A percentile compares a stretch with the other conserved stretches of the same genome.
These are phyloP conservation scores for Drosophila dunni DNA, from an alignment of 1,140 invertebrate genomes.

Conservation along the genomic window DNA sequence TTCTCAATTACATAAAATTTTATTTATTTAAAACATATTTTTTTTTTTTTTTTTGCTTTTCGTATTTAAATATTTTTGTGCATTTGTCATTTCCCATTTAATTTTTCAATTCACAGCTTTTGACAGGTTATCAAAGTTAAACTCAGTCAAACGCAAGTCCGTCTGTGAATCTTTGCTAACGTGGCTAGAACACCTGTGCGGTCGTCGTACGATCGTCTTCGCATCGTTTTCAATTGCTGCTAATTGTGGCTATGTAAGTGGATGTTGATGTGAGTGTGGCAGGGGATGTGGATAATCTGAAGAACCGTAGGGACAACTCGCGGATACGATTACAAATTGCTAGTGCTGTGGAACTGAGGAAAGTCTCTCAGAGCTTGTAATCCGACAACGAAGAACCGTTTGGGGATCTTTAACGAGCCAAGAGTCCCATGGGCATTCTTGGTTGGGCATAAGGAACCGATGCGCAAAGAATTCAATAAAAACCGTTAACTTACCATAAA, in stretches of 20 bases:
- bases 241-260: slow-evolving; percentile 21
- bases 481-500: slow-evolving; percentile 68
- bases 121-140: neutral
- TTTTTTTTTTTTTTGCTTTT: too few relatives aligned
- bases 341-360: neutral
- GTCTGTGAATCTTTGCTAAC: neutral
- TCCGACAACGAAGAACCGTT: neutral
- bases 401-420: slow-evolving; percentile 29
- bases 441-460: slow-evolving; percentile 22
- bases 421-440: slow-evolving; percentile 39
- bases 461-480: slow-evolving; percentile 16
- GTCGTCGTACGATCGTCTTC: slow-evolving; percentile 26
- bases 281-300: slow-evolving; percentile 12
- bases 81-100: neutral
- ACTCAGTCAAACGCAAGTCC: neutral
- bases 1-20: too few relatives aligned
- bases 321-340: slow-evolving; percentile 39
- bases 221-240: slow-evolving; percentile 45
- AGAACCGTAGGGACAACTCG: slow-evolving; percentile 44
- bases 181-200: slow-evolving; percentile 51
- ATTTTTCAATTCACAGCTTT: neutral
- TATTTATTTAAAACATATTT: too few relatives aligned
- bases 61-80: too few relatives aligned
- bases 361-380: neutral
- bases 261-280: neutral